These are phyloP conservation scores for Catamblyrhynchus diadema DNA, from an alignment of 2,797 vertebrate genomes.

Conservation along the genomic window DNA sequence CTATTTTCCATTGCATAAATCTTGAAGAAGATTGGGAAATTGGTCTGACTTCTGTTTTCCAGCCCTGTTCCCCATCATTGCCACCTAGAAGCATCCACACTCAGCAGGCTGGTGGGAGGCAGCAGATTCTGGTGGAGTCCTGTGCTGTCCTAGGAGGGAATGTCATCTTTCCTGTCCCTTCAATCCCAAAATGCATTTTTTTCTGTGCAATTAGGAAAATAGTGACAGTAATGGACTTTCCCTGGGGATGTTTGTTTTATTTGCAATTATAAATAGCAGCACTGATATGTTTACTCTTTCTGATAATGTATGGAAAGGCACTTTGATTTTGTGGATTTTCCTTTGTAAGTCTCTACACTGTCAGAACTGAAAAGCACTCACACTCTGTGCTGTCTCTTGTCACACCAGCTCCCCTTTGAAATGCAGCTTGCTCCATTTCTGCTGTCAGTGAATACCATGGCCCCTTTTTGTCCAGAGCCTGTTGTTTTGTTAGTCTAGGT, in stretches of 20 bases:
- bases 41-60: neutral
- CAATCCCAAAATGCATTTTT: neutral
- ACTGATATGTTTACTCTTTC: neutral
- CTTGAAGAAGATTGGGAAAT: neutral
- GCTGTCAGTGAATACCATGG: neutral
- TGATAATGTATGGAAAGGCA: neutral
- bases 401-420: neutral
- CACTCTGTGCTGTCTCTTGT: neutral
- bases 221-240: neutral
- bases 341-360: neutral
- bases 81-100: neutral
- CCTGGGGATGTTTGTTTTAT: neutral
- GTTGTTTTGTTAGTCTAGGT: neutral
- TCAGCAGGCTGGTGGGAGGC: neutral
- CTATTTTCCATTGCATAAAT: neutral
- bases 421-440: neutral
- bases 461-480: neutral
- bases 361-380: neutral
- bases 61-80: neutral
- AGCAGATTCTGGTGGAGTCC: neutral
- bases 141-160: neutral
- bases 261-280: slow-evolving; percentile 6
- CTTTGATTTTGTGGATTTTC: neutral
- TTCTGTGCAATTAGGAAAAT: neutral
- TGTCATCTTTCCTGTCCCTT: neutral